Conservation (phyloP, 2,113 vertebrate genomes). For the Pseudorasbora parva region DNA sequence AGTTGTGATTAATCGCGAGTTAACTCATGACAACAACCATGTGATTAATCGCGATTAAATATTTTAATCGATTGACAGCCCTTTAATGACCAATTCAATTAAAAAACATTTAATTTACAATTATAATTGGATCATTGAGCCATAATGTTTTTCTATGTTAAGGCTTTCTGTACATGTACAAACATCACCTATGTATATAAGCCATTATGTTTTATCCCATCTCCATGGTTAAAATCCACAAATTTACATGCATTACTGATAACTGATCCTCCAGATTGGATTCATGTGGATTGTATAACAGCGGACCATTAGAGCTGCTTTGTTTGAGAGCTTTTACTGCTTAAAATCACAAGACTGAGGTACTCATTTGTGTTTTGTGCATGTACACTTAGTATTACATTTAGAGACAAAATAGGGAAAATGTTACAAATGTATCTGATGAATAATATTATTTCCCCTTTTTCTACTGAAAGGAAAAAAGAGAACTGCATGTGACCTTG, state of each 20-base stretch:
- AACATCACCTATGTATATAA: neutral
- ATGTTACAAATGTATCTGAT: neutral
- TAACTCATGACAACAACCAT: too few species aligned
- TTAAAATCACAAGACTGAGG: too few species aligned
- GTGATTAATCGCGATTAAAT: too few species aligned
- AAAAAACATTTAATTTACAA: neutral
- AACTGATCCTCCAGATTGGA: neutral
- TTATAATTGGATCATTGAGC: neutral
- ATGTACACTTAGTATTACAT: neutral
- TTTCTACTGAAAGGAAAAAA: too few species aligned
- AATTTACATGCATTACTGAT: neutral
- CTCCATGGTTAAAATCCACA: neutral
- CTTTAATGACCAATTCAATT: too few species aligned
- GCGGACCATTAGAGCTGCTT: neutral
- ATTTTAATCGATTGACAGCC: too few species aligned
- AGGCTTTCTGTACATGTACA: neutral
- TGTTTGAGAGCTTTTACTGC: conserved; percentile 16
- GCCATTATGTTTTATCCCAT: neutral
- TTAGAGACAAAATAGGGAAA: neutral
- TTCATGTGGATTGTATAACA: neutral
- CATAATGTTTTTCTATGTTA: neutral
- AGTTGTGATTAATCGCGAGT: too few species aligned
- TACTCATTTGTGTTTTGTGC: neutral
- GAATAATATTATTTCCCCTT: neutral
- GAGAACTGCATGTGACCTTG: neutral